Evolutionary conservation across 2,797 vertebrate species (phyloP), one percentile per base, ranked within the genome.

Genomic region (Phaenicophaeus curvirostris): DNA sequence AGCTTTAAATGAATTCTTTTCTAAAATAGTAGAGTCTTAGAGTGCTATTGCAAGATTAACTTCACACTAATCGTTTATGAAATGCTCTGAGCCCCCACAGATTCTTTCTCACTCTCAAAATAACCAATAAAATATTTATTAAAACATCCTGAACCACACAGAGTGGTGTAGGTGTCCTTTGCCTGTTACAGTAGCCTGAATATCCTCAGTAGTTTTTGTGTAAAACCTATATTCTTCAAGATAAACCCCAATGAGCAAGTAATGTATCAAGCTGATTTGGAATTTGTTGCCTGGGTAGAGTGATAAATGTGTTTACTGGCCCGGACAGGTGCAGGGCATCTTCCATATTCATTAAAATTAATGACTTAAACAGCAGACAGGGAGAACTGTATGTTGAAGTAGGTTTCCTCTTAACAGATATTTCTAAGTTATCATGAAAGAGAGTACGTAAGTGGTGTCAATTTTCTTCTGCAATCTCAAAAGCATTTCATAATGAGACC

Each of bases 121-220:
- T 14, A 93, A 50, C 54, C 44, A 69, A 95, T 97, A 94, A 98
- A 97, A 97, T 96, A 97, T 97, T 97, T 94, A 98, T 91, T 76
- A 86, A 42, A 66, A 3, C 44, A 87, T n/a, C 48, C 44, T 82
- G 51, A 20, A 9, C 59, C 57, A 69, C 84, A 42, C 33, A 72
- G 11, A 4, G 11, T 12, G 5, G 11, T 31, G 25, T 27, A 82
- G 54, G 61, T 78, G 3, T 63, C 89, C 62, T 87, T 91, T 87
- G 31, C 48, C 88, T 71, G 48, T 35, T 85, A 65, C 50, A 75
- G 90, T 27, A 76, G 74, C 2, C 1, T 42, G 88, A 93, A 93
- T 68, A 80, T 7, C 17, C 21, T 80, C 66, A 75, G 46, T 37
- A 67, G 20, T 44, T 35, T 83, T 75, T 91, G 50, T 51, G 37